phyloP scores from a whole-genome alignment of 2,888 invertebrate species.

The Sphinx pinastri region DNA sequence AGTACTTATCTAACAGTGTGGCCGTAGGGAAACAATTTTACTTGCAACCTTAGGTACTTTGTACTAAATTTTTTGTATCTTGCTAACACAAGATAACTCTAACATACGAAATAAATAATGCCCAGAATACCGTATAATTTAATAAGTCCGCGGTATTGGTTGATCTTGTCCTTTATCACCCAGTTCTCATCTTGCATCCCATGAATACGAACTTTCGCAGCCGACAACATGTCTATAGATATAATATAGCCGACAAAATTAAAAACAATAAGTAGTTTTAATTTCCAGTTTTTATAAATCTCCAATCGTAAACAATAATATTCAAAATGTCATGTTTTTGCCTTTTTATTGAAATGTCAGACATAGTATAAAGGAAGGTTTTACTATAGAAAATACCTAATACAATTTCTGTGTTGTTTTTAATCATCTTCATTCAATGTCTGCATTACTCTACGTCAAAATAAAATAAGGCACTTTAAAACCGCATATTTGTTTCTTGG shows the following conservation, averaged over 20 bases:
- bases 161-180: conserved; percentile 86
- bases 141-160: conserved; percentile 86
- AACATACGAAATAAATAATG: no score
- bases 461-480: no score
- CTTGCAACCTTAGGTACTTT: no score
- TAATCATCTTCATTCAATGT: neutral
- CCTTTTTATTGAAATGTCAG: neutral
- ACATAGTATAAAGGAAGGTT: neutral
- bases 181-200: conserved; percentile 86
- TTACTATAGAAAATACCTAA: neutral
- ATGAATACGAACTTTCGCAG: conserved; percentile 84
- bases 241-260: neutral
- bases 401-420: neutral
- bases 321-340: neutral
- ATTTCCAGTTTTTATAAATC: neutral
- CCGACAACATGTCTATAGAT: conserved; percentile 73
- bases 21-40: no score
- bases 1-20: no score
- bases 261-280: neutral
- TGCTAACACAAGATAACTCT: no score
- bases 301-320: neutral
- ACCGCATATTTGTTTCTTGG: no score
- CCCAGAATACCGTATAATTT: conserved; percentile 83
- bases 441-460: neutral
- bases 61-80: no score